phyloP scores from a whole-genome alignment of 2,888 invertebrate genomes.

The Hemaris fuciformis region DNA sequence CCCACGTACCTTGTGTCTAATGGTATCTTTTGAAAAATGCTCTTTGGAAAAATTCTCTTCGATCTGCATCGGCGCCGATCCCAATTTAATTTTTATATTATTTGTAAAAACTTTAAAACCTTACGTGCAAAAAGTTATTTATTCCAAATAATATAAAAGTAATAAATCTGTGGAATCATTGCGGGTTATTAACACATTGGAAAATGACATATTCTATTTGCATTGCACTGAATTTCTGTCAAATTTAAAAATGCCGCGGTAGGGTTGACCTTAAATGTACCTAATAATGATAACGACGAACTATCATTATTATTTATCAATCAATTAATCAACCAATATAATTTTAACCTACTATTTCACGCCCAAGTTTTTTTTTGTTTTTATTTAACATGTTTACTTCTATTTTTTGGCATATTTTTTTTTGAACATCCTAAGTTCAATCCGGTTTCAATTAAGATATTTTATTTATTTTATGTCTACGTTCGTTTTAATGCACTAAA shows the following conservation, averaged over 20 bases:
- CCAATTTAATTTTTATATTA: not conserved
- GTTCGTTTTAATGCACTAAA: too few relatives aligned
- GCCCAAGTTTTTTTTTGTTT: too few relatives aligned
- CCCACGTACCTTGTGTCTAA: not conserved
- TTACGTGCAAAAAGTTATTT: not conserved
- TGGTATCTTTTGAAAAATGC: not conserved
- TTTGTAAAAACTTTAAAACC: not conserved
- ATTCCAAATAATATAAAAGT: not conserved
- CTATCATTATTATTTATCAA: too few relatives aligned
- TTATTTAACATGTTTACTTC: too few relatives aligned
- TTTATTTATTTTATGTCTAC: too few relatives aligned
- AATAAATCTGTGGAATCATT: not conserved
- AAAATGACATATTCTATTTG: not conserved
- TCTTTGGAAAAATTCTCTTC: not conserved
- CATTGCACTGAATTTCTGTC: not conserved
- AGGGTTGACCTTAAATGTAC: too few relatives aligned
- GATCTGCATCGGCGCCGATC: not conserved
- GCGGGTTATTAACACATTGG: not conserved
- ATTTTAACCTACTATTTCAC: too few relatives aligned
- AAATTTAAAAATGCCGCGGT: not conserved
- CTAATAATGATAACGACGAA: too few relatives aligned
- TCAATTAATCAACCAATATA: too few relatives aligned
- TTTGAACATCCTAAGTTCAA: too few relatives aligned
- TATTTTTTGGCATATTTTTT: too few relatives aligned
- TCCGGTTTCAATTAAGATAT: too few relatives aligned